These are phyloP conservation scores for Carduelis carduelis DNA, from an alignment of 2,797 vertebrate genomes.

Conservation along the genomic window DNA sequence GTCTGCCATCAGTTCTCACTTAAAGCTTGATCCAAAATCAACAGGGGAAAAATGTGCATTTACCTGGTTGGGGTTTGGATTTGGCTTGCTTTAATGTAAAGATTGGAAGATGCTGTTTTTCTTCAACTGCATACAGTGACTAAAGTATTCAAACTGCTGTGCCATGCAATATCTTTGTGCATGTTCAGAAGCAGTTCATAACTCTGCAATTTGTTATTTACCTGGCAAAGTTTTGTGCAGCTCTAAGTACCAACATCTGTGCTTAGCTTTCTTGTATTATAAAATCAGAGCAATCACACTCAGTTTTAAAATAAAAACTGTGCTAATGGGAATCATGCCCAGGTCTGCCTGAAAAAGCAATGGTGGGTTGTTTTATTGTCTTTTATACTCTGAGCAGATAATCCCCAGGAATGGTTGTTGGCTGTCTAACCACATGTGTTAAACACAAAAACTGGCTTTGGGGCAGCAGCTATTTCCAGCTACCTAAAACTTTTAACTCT, in stretches of 20 bases:
- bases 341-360: not conserved
- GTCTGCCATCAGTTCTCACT: not conserved
- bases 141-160: not conserved
- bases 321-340: conserved; percentile 19
- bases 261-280: not conserved
- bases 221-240: not conserved
- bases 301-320: conserved; percentile 28
- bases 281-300: not conserved
- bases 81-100: not conserved
- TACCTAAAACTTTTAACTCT: not conserved
- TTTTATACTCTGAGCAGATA: conserved; percentile 41
- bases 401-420: conserved; percentile 25
- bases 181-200: not conserved
- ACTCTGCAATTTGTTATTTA: not conserved
- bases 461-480: conserved; percentile 9
- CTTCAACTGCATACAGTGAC: not conserved
- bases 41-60: not conserved
- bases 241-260: not conserved
- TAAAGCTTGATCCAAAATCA: conserved; percentile 27
- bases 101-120: not conserved
- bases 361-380: conserved; percentile 39
- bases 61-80: not conserved
- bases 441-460: conserved; percentile 34
- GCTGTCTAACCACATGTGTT: conserved; percentile 14
- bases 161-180: not conserved